Evolutionary conservation across 2,113 vertebrate genomes (phyloP), one percentile per base, ranked within the genome.

Genomic region (Festucalex cinctus): DNA sequence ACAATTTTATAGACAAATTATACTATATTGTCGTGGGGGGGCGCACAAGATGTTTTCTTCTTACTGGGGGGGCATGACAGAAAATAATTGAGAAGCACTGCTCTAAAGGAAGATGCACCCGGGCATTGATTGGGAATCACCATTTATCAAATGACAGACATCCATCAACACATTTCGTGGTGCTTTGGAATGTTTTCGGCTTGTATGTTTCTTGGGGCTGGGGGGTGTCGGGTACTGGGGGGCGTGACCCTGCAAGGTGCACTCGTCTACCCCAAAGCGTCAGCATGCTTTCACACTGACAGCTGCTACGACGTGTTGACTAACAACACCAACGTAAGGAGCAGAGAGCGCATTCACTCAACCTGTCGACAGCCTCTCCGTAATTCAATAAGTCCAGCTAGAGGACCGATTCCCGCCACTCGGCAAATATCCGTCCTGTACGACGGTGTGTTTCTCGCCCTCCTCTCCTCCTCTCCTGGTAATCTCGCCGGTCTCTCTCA

Each of bases 361-460:
- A 89, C 86, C 81, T 89, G 90, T 89, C 82, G 82, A 89, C 89
- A 83, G 76, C 79, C 79, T 74, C 82, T 81, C 75, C 84, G 85
- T 83, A 84, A 89, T 91, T 90, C 84, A 90, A 85, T 89, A 85
- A 88, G 82, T 88, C 83, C 83, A 90, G 85, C 80, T 85, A 80
- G 73, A 87, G 82, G 86, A 77, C 87, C 82, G 22, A 80, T 87
- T 86, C 81, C 82, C 76, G 78, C 28, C 66, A 68, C 81, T 84
- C 80, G 63, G 74, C 82, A 89, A 89, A 91, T 84, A 90, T 84
- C 85, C 84, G 75, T 83, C 80, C 62, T 69, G 84, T 63, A 76
- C 71, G 70, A 66, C 77, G 78, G 74, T 83, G 79, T 58, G 39
- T 68, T 80, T 80, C 76, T 79, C 79, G 72, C 69, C 62, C 60